phyloP scores from a whole-genome alignment of 2,797 vertebrate species.

The Poecilia picta region DNA sequence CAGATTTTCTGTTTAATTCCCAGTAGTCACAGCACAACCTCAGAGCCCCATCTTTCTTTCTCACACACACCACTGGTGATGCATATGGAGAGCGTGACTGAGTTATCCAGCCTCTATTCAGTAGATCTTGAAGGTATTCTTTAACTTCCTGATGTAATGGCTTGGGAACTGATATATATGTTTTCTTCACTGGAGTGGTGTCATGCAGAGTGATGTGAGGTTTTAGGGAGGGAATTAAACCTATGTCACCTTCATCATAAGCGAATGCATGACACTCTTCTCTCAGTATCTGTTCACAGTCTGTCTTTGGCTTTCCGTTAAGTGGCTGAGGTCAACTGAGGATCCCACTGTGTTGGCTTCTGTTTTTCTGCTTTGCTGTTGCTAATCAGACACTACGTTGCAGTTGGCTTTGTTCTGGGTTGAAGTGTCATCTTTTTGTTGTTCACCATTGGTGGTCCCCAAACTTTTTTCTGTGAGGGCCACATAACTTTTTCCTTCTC shows the following conservation, averaged over 20 bases:
- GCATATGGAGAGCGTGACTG: background rate
- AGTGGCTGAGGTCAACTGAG: background rate
- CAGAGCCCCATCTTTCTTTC: background rate
- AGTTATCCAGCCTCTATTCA: constrained; percentile 1
- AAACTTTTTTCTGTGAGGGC: no score
- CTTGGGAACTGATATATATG: background rate
- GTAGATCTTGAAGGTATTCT: background rate
- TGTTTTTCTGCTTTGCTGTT: background rate
- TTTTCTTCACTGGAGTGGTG: background rate
- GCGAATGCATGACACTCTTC: background rate
- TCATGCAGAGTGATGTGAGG: background rate
- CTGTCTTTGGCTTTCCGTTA: background rate
- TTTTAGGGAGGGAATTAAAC: background rate
- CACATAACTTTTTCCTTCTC: no score
- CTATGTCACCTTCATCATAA: background rate
- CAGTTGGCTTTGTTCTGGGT: no score
- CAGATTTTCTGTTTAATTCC: background rate
- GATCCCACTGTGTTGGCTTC: background rate
- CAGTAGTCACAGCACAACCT: background rate
- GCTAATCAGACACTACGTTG: no score
- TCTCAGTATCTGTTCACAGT: background rate
- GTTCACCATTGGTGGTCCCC: no score
- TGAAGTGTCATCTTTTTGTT: no score
- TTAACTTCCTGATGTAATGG: background rate
- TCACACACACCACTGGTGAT: no score